Evolutionary conservation across 2,113 vertebrate genomes (phyloP).

Genomic region (Ctenodactylus gundi): DNA sequence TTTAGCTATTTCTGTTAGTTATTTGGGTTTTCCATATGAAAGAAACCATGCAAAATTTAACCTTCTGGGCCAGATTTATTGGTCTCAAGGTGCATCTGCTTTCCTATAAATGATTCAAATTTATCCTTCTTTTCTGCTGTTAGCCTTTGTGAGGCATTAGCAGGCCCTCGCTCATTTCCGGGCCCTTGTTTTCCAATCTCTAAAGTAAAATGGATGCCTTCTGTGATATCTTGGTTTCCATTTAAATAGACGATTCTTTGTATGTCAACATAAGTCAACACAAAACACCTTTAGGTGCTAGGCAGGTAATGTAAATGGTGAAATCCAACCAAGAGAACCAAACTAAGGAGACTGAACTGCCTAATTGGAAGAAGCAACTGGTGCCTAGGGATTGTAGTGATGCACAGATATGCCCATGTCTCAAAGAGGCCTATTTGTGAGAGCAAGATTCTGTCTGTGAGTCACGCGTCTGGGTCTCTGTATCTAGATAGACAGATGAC

Average conservation of each 20-base stretch:
- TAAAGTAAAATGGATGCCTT: neutral
- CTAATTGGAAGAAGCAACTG: neutral
- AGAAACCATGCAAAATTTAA: too few species aligned
- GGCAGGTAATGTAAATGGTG: neutral
- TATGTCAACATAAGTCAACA: neutral
- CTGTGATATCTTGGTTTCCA: neutral
- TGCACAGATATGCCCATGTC: neutral
- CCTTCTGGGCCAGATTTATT: too few species aligned
- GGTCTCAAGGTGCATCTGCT: too few species aligned
- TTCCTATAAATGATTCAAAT: too few species aligned
- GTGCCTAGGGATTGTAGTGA: neutral
- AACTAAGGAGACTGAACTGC: neutral
- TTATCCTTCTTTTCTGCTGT: too few species aligned
- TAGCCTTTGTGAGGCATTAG: neutral
- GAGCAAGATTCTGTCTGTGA: neutral
- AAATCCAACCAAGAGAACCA: neutral
- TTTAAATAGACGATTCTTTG: neutral
- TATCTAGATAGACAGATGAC: slow-evolving; percentile 26
- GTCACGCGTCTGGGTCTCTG: neutral
- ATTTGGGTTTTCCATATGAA: too few species aligned
- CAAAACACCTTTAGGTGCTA: neutral
- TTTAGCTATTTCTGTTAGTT: too few species aligned
- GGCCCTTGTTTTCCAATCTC: neutral
- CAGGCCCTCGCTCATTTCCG: too few species aligned
- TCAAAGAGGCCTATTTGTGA: neutral